Base-by-base conservation (phyloP, 2,113 vertebrate genomes). In the Burhinus bistriatus region DNA sequence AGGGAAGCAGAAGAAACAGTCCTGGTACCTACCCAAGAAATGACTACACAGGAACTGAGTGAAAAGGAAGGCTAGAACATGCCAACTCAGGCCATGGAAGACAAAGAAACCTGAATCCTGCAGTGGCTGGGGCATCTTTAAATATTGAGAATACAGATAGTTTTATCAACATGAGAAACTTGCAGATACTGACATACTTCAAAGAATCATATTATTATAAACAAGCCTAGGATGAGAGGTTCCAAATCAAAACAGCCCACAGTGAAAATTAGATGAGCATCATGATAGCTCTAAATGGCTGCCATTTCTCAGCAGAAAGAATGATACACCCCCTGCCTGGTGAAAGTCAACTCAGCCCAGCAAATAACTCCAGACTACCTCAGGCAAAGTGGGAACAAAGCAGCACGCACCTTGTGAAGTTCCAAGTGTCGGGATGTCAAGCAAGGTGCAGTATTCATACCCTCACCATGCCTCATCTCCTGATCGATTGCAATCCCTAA, bases 11-110 rank as follows among this genome's bases (percentile, higher is more conserved):
- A 95, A 96, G 91, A 97, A 97, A 83, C 68, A 62, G 65, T 87
- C 88, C 97, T 98, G 97, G 95, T 97, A 90, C 82, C 91, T 87
- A 93, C 96, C 96, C 97, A 98, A 97, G 93, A 97, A 97, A 96
- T 95, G 93, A 97, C 92, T 96, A 89, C 94, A 96, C 95, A 97
- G 97, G 97, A 98, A 96, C 85, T 97, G 70, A 94, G 64, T 92
- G 89, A 96, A 97, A 96, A 91, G 58, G 87, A 92, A 92, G 61
- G 52, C 64, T 95, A 83, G 80, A 93, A 89, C 49, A 78, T 69
- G 85, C 84, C 95, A 97, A 8, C 36, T 95, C 89, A 45, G 84
- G 55, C 52, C 71, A 82, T 47, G 22, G 59, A 95, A 93, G 57
- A 84, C 57, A 83, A 92, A 91, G 65, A 94, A 83, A 84, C 71